Evolutionary conservation across 2,113 vertebrate genomes (phyloP).

Genomic region (Clinocottus analis): DNA sequence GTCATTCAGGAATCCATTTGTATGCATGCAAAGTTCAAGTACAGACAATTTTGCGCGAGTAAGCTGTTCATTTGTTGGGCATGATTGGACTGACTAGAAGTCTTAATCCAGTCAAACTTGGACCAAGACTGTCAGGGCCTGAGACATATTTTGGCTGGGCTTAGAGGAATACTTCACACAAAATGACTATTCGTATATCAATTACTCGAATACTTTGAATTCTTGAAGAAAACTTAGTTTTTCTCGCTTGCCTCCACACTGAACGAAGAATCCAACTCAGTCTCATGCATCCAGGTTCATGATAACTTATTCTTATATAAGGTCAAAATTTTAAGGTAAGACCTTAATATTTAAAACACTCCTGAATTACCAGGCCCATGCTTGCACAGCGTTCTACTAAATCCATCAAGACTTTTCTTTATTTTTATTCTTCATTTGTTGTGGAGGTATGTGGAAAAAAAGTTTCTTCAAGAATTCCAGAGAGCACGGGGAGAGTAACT

Average conservation of each 20-base stretch:
- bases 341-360: too few relatives aligned
- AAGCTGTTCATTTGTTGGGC: not conserved
- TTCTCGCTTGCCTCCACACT: not conserved
- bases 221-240: not conserved
- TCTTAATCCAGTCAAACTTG: not conserved
- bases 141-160: not conserved
- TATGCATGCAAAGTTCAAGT: conserved; percentile 21
- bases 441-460: too few relatives aligned
- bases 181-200: not conserved
- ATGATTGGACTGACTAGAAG: not conserved
- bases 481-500: not conserved
- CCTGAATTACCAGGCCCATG: too few relatives aligned
- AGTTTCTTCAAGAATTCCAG: too few relatives aligned
- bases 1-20: conserved; percentile 20
- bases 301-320: too few relatives aligned
- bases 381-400: too few relatives aligned
- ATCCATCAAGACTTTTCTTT: too few relatives aligned
- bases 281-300: too few relatives aligned
- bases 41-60: not conserved
- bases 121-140: not conserved
- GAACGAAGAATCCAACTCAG: not conserved
- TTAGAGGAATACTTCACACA: not conserved
- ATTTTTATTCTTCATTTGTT: too few relatives aligned
- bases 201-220: not conserved
- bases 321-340: too few relatives aligned